A percentile compares a stretch with the other conserved stretches of the same genome.
phyloP scores from a whole-genome alignment of 2,888 invertebrate species.

The Epinotia nisella region DNA sequence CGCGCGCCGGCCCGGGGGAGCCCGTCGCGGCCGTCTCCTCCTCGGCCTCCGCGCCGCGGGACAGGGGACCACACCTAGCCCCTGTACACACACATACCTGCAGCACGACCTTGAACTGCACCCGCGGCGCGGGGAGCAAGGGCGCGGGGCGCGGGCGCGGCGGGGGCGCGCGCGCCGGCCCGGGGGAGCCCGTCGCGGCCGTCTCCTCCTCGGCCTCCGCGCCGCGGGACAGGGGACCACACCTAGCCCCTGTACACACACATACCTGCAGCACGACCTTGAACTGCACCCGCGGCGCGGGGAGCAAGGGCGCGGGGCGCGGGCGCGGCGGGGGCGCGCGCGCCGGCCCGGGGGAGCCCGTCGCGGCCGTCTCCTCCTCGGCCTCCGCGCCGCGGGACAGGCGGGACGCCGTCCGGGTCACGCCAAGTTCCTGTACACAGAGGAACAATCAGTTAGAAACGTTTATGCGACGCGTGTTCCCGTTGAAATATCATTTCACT shows the following conservation, averaged over 20 bases:
- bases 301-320: constrained; percentile 74
- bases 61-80: no score
- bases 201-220: neutral
- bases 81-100: constrained; percentile 74
- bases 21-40: constrained; percentile 76
- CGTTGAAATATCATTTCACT: no score
- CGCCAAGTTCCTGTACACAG: constrained; percentile 87
- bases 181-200: neutral
- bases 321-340: constrained; percentile 68
- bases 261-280: constrained; percentile 89
- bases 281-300: constrained; percentile 95
- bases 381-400: constrained; percentile 85
- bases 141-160: constrained; percentile 68
- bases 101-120: constrained; percentile 94
- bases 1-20: constrained; percentile 65
- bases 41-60: constrained; percentile 68
- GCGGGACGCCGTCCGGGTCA: constrained; percentile 91
- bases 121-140: constrained; percentile 91
- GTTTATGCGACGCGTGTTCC: no score
- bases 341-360: constrained; percentile 53
- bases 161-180: no score
- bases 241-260: no score
- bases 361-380: constrained; percentile 80
- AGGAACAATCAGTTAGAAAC: neutral
- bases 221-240: no score